A percentile compares a stretch with the other conserved stretches of the same genome.
These are phyloP conservation scores for Schizotus pectinicornis DNA, from an alignment of 2,888 invertebrate genomes.

Conservation along the genomic window DNA sequence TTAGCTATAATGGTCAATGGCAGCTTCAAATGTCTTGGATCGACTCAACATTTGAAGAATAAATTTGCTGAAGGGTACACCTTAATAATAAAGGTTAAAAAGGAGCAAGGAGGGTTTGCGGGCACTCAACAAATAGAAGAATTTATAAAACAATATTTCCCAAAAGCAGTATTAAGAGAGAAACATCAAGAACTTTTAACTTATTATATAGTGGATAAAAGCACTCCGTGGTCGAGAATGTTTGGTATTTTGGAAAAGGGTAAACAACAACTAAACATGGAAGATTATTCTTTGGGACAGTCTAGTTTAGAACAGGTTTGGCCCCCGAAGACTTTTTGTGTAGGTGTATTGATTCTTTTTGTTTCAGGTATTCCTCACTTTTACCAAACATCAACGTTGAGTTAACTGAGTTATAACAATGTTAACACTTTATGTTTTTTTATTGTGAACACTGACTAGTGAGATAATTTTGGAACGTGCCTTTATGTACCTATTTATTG, in stretches of 20 bases:
- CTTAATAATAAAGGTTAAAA: constrained; percentile 56
- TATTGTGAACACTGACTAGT: too few relatives aligned
- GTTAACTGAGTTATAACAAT: background rate
- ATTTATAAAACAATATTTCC: constrained; percentile 50
- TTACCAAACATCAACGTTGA: constrained; percentile 64
- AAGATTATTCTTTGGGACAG: constrained; percentile 84
- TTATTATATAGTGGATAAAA: constrained; percentile 69
- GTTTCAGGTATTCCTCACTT: constrained; percentile 68
- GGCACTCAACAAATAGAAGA: constrained; percentile 40
- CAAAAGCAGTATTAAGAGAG: constrained; percentile 62
- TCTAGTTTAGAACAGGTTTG: constrained; percentile 77
- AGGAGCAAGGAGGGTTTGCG: constrained; percentile 30
- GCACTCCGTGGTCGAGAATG: constrained; percentile 74
- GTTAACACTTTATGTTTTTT: constrained; percentile 13
- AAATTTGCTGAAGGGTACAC: constrained; percentile 72
- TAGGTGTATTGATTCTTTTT: constrained; percentile 16
- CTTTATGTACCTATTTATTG: too few relatives aligned
- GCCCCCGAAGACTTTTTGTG: too few relatives aligned
- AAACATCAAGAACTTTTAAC: constrained; percentile 75
- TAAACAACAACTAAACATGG: constrained; percentile 61
- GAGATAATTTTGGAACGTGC: too few relatives aligned
- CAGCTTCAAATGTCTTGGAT: constrained; percentile 78
- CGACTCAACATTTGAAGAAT: constrained; percentile 81
- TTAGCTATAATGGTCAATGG: constrained; percentile 89
- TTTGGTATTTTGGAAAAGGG: constrained; percentile 76